These are phyloP conservation scores for Stomatorhinus ivindoensis DNA, from an alignment of 2,113 vertebrate genomes.

Conservation along the genomic window DNA sequence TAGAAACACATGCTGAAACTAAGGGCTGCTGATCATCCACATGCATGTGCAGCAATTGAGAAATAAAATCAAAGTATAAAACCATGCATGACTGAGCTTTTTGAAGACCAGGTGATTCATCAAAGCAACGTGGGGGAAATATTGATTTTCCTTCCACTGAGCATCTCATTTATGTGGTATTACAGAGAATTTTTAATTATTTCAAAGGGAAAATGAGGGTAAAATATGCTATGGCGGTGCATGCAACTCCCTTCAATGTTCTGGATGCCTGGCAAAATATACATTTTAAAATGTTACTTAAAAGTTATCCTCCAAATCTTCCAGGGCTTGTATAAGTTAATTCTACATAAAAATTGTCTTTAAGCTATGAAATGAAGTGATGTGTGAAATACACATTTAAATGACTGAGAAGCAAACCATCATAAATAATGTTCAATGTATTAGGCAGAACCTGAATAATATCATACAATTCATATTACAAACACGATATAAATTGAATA, in stretches of 20 bases:
- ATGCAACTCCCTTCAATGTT: not conserved
- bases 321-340: not conserved
- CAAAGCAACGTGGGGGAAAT: conserved; percentile 15
- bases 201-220: not conserved
- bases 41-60: not conserved
- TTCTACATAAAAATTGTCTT: not conserved
- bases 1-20: not conserved
- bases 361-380: not conserved
- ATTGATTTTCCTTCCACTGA: not conserved
- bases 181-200: conserved; percentile 16
- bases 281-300: not conserved
- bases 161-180: conserved; percentile 6
- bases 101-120: not conserved
- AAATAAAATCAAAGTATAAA: not conserved
- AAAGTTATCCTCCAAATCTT: not conserved
- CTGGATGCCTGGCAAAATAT: not conserved
- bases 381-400: not conserved
- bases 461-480: not conserved
- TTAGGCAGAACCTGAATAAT: not conserved
- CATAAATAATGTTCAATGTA: not conserved
- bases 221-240: not conserved
- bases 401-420: not conserved
- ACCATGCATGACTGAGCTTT: not conserved
- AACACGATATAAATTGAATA: not conserved
- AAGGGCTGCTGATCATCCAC: not conserved